Percentiles rank a stretch among this genome's conserved stretches.
Conservation (phyloP, 2,888 invertebrate species). For the Pimpla rufipes region DNA sequence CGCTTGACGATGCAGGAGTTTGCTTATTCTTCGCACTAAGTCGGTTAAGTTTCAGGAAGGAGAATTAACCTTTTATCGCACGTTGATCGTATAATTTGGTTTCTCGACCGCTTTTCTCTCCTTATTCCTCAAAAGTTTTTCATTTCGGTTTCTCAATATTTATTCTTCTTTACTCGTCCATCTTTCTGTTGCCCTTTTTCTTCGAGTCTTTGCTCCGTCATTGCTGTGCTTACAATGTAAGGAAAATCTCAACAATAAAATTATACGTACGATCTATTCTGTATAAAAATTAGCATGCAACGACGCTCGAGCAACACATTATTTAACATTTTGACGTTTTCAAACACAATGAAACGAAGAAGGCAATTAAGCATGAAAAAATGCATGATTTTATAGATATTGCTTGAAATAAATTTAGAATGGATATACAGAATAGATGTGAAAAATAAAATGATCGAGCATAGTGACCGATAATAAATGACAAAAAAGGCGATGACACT, state of each 20-base stretch:
- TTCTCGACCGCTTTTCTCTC: not conserved
- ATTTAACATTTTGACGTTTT: not conserved
- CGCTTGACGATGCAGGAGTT: no score
- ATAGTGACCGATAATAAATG: no score
- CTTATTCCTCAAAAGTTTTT: not conserved
- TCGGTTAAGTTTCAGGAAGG: no score
- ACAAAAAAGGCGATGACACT: constrained; percentile 12
- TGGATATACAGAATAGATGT: constrained; percentile 7
- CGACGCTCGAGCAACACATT: not conserved
- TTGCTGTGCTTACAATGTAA: not conserved
- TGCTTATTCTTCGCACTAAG: no score
- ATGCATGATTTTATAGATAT: not conserved
- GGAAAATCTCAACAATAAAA: constrained; percentile 7
- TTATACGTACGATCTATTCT: constrained; percentile 21
- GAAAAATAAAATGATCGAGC: no score
- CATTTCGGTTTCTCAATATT: not conserved
- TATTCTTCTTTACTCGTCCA: no score
- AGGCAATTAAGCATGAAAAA: no score
- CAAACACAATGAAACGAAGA: not conserved
- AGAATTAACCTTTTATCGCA: not conserved
- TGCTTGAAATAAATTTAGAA: not conserved
- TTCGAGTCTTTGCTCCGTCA: not conserved
- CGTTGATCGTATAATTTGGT: not conserved
- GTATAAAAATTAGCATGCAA: not conserved
- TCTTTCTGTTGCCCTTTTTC: not conserved